phyloP scores from a whole-genome alignment of 1,140 invertebrate genomes.

The Drosophila nigrodunni region DNA sequence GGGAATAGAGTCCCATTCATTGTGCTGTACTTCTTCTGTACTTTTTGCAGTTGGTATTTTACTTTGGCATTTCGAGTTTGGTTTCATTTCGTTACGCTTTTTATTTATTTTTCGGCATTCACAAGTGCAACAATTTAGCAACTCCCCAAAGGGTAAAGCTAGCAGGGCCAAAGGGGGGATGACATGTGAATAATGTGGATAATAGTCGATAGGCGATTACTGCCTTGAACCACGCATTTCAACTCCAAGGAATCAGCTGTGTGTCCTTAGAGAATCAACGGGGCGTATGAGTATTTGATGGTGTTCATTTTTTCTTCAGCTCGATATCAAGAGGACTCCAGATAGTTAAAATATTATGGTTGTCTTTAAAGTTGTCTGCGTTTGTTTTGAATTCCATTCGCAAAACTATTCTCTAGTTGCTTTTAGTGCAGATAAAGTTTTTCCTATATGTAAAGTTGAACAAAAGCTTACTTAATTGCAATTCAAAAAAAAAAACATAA shows the following conservation, averaged over 20 bases:
- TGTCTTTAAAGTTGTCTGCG: constrained; percentile 15
- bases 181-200: constrained; percentile 48
- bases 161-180: not conserved
- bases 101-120: constrained; percentile 49
- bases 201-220: constrained; percentile 48
- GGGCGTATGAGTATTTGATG: not conserved
- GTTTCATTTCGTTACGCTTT: constrained; percentile 64
- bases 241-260: constrained; percentile 12
- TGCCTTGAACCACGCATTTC: constrained; percentile 20
- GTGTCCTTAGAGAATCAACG: not conserved
- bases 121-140: constrained; percentile 74
- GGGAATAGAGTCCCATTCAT: constrained; percentile 46
- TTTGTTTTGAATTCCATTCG: constrained; percentile 33
- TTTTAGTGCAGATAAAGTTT: constrained; percentile 13
- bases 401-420: constrained; percentile 24
- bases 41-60: constrained; percentile 72
- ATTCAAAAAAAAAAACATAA: constrained; percentile 14
- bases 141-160: not conserved
- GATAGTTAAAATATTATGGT: constrained; percentile 35
- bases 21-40: constrained; percentile 52
- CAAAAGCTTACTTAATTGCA: constrained; percentile 21
- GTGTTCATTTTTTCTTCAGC: constrained; percentile 27
- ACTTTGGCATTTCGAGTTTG: constrained; percentile 67
- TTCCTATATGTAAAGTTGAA: constrained; percentile 9
- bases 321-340: constrained; percentile 17